These are phyloP conservation scores for Poeciliopsis presidionis DNA, from an alignment of 2,797 vertebrate genomes.

Conservation along the genomic window DNA sequence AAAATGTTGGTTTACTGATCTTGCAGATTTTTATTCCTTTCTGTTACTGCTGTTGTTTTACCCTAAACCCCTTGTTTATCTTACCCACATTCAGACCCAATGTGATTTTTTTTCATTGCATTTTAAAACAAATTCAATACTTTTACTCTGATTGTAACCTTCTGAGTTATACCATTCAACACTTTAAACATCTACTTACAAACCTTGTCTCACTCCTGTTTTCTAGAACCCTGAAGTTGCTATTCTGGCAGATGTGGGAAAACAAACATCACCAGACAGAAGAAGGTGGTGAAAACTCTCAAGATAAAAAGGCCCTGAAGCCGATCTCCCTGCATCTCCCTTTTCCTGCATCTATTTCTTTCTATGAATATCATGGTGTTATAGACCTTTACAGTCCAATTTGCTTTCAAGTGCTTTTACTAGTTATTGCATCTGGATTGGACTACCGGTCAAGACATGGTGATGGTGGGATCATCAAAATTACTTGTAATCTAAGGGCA, in stretches of 20 bases:
- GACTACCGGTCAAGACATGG: slow-evolving; percentile 16
- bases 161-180: background rate
- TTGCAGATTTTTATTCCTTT: background rate
- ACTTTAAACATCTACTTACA: slow-evolving; percentile 6
- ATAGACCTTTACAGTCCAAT: slow-evolving; percentile 50
- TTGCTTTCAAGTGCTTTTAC: slow-evolving; percentile 54
- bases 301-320: slow-evolving; percentile 43
- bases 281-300: slow-evolving; percentile 50
- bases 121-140: background rate
- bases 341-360: slow-evolving; percentile 59
- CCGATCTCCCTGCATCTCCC: slow-evolving; percentile 52
- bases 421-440: slow-evolving; percentile 54
- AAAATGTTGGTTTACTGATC: background rate
- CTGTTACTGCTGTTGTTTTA: background rate
- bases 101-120: background rate
- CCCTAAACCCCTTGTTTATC: background rate
- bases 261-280: slow-evolving; percentile 43
- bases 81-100: background rate
- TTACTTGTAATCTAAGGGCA: slow-evolving; percentile 22
- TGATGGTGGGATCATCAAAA: slow-evolving; percentile 22
- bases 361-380: slow-evolving; percentile 47
- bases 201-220: slow-evolving; percentile 30
- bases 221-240: slow-evolving; percentile 70
- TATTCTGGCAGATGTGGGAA: slow-evolving; percentile 44
- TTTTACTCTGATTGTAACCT: background rate